Percentiles rank a stretch among this genome's conserved stretches.
phyloP scores from a whole-genome alignment of 2,113 vertebrate species.

The Plotosus lineatus region DNA sequence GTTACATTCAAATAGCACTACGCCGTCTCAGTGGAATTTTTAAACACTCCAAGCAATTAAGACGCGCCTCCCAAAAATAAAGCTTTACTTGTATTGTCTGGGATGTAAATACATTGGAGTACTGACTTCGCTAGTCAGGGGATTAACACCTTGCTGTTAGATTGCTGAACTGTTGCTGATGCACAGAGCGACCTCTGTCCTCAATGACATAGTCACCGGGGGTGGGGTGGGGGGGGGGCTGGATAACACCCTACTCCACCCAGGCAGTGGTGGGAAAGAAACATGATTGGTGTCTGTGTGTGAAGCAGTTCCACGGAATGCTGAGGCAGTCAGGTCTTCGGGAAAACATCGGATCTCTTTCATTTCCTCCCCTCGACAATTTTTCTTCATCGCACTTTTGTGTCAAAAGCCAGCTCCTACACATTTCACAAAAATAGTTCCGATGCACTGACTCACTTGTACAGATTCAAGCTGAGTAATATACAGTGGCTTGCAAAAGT shows the following conservation, averaged over 20 bases:
- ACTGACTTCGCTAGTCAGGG: constrained; percentile 37
- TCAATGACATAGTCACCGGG: constrained; percentile 24
- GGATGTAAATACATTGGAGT: constrained; percentile 25
- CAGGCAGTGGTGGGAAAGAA: constrained; percentile 19
- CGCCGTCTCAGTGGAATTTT: constrained; percentile 21
- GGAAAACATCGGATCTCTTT: constrained; percentile 51
- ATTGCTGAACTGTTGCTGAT: constrained; percentile 39
- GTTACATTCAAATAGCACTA: constrained; percentile 38
- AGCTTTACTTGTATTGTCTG: constrained; percentile 39
- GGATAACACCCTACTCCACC: constrained; percentile 31
- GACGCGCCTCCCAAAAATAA: constrained; percentile 47
- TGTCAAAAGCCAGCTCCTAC: constrained; percentile 9
- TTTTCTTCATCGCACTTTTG: constrained; percentile 37
- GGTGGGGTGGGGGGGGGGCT: constrained; percentile 23
- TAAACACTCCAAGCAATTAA: constrained; percentile 33
- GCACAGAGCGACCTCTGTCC: constrained; percentile 44
- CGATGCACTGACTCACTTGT: background rate
- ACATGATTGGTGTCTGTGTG: constrained; percentile 17
- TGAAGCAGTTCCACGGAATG: constrained; percentile 59
- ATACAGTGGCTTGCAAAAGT: too few species aligned
- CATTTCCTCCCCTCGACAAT: background rate
- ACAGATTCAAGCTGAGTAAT: background rate
- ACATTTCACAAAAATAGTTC: constrained; percentile 1
- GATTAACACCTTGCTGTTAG: constrained; percentile 53
- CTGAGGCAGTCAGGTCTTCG: constrained; percentile 52